phyloP scores from a whole-genome alignment of 2,888 invertebrate genomes.

The Melanchra persicariae region DNA sequence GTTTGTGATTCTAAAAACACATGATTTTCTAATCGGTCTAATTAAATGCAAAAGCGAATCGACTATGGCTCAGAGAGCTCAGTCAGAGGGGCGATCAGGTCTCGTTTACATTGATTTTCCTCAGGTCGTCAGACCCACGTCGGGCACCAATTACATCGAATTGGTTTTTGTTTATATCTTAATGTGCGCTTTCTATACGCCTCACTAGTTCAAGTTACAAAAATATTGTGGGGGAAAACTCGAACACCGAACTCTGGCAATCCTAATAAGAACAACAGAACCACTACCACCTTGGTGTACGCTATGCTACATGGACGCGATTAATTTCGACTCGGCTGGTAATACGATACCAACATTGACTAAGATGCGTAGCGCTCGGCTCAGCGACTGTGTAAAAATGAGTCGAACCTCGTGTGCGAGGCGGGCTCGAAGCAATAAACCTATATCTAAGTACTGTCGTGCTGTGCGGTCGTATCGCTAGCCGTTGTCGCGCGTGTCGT shows the following conservation, averaged over 20 bases:
- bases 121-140: constrained; percentile 43
- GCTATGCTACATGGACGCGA: constrained; percentile 62
- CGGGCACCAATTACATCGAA: constrained; percentile 63
- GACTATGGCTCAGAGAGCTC: constrained; percentile 46
- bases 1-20: constrained; percentile 38
- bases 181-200: constrained; percentile 49
- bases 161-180: constrained; percentile 22
- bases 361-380: constrained; percentile 38
- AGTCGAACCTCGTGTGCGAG: constrained; percentile 34
- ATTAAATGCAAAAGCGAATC: constrained; percentile 61
- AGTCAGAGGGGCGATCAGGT: constrained; percentile 42
- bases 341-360: constrained; percentile 51
- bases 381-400: constrained; percentile 46
- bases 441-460: constrained; percentile 30
- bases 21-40: constrained; percentile 39
- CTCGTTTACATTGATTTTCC: constrained; percentile 55
- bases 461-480: constrained; percentile 52
- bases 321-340: constrained; percentile 55
- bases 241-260: constrained; percentile 61
- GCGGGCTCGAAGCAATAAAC: constrained; percentile 54
- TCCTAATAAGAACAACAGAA: constrained; percentile 56
- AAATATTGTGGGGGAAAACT: constrained; percentile 62
- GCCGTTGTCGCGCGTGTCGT: constrained; percentile 69
- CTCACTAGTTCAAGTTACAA: constrained; percentile 59
- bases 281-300: constrained; percentile 39